These are phyloP conservation scores for Parazoanthus atlanticus DNA, from an alignment of 92 coral and sea anemone genomes.

Conservation along the genomic window DNA sequence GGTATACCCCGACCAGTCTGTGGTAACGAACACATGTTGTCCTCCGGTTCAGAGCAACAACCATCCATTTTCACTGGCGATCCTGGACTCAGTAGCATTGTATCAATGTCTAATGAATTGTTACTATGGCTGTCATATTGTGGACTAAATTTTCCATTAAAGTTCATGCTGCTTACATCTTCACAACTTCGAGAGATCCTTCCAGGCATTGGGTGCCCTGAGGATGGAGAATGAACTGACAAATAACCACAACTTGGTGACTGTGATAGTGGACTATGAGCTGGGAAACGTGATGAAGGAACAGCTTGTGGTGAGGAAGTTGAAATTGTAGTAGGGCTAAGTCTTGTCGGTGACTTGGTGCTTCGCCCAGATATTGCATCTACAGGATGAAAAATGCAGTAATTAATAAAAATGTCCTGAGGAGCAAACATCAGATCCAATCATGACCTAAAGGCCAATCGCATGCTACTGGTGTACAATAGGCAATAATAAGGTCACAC, in stretches of 20 bases:
- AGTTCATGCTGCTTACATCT: conserved; percentile 64
- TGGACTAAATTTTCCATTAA: conserved; percentile 58
- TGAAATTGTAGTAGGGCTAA: conserved; percentile 29
- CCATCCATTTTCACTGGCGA: conserved; percentile 93
- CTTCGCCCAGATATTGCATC: conserved; percentile 41
- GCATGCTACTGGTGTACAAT: too few relatives aligned
- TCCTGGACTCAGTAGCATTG: conserved; percentile 77
- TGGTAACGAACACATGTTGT: conserved; percentile 53
- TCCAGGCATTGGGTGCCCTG: conserved; percentile 58
- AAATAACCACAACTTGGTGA: conserved; percentile 73
- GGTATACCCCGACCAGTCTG: conserved; percentile 68
- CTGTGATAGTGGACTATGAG: conserved; percentile 49
- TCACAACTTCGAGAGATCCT: conserved; percentile 85
- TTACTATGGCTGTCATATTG: conserved; percentile 69
- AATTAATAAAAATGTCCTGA: not conserved
- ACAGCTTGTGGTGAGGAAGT: conserved; percentile 43
- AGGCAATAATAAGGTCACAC: too few relatives aligned
- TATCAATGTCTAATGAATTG: conserved; percentile 77
- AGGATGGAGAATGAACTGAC: conserved; percentile 42
- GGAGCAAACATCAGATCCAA: not conserved
- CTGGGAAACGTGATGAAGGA: conserved; percentile 25
- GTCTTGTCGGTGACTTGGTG: conserved; percentile 30
- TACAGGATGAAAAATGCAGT: not conserved
- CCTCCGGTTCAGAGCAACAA: conserved; percentile 64
- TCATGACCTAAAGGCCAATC: not conserved